Evolutionary conservation across 2,797 vertebrate species (phyloP).

Genomic region (Sebastolobus altivelis): DNA sequence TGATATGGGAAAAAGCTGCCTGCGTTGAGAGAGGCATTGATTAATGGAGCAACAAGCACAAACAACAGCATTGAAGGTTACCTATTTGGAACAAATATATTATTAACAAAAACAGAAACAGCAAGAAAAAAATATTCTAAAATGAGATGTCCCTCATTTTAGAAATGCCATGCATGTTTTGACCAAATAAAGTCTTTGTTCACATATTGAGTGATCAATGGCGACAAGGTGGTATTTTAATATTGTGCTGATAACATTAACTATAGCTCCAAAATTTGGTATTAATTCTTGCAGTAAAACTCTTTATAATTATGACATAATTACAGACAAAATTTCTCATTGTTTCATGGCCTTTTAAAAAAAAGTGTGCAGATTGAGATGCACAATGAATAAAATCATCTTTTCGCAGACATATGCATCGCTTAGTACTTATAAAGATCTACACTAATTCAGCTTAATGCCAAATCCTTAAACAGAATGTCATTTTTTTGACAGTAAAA

Average conservation of each 20-base stretch:
- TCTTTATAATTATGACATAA: not conserved
- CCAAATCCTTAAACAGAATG: slow-evolving; percentile 8
- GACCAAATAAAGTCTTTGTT: not conserved
- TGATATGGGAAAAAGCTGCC: slow-evolving; percentile 4
- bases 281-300: not conserved
- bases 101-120: not conserved
- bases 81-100: slow-evolving; percentile 19
- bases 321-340: not conserved
- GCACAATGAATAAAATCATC: not conserved
- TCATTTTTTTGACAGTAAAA: slow-evolving; percentile 8
- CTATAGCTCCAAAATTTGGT: not conserved
- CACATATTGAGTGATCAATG: not conserved
- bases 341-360: not conserved
- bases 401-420: not conserved
- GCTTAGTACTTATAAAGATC: not conserved
- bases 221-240: not conserved
- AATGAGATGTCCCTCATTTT: slow-evolving; percentile 13
- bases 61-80: slow-evolving; percentile 29
- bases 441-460: slow-evolving; percentile 23
- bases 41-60: slow-evolving; percentile 19
- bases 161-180: slow-evolving; percentile 15
- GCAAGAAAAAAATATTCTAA: slow-evolving; percentile 7
- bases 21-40: slow-evolving; percentile 33
- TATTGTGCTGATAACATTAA: not conserved
- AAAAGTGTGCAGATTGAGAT: not conserved